Evolutionary conservation across 2,797 vertebrate species (phyloP), one percentile per base, ranked within the genome.

Genomic region (Spinus olivaceus): DNA sequence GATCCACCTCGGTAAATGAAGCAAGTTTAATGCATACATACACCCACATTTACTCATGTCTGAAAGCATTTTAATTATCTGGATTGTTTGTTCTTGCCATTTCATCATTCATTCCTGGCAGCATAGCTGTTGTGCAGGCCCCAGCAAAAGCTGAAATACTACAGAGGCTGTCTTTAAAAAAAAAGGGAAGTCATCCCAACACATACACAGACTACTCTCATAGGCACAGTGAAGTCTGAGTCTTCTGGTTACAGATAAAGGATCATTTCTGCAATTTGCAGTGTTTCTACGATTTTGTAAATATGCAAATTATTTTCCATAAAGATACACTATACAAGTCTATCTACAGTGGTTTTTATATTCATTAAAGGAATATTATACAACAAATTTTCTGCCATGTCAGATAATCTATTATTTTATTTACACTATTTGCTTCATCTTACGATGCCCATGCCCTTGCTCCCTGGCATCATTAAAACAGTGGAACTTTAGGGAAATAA

Each of bases 291-390:
- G 1, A 30, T 60, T 66, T 66, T 87, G 65, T 41, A 91, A 80
- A 57, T 79, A 59, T n/a, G 86, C 71, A 85, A 39, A 85, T 37
- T 60, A 46, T 88, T 97, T 96, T 94, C 90, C 92, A 95, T 95
- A 96, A 96, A 96, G 81, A 95, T 94, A 92, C 83, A 94, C 56
- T 94, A 98, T 88, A 88, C 70, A 57, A 32, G 79, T 94, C 47
- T 86, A 39, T 90, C 93, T 97, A 90, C 97, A 97, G 50, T 81
- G 8, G 14, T 95, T 42, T 96, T 94, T 79, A 79, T 94, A 95
- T 47, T 96, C 84, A 80, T 88, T 96, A 94, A 95, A 96, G 65
- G 86, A 97, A 71, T 97, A 98, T 96, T 93, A 96, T 97, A 98
- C 94, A 98, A 94, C 96, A 97, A 33, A 61, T 61, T 89, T 94